Conservation (phyloP, 2,797 vertebrate species). For the Pygocentrus nattereri region DNA sequence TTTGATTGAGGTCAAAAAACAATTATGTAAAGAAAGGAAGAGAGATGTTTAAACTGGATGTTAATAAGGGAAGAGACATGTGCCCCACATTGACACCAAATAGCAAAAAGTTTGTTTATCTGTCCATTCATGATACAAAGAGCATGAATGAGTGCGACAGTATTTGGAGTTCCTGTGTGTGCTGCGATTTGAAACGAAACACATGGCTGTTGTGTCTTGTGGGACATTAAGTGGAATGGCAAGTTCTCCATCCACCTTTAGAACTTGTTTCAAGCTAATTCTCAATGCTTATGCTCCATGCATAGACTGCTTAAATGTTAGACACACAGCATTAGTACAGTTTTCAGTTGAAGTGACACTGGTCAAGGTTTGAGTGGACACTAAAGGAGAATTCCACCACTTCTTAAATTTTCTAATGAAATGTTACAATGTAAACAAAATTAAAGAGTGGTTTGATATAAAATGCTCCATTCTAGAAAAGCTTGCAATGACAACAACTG, state of each 20-base stretch:
- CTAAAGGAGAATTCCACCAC: no score
- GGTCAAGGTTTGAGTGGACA: no score
- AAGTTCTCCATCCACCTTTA: not conserved
- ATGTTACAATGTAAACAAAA: no score
- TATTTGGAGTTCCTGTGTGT: not conserved
- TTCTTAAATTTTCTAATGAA: no score
- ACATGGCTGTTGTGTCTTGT: not conserved
- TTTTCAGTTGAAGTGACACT: no score
- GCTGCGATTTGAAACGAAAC: not conserved
- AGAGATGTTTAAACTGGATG: slow-evolving; percentile 1
- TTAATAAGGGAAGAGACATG: slow-evolving; percentile 14
- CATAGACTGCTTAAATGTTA: not conserved
- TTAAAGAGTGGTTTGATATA: no score
- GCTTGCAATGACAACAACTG: no score
- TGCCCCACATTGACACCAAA: not conserved
- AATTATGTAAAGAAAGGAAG: slow-evolving; percentile 4
- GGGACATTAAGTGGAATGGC: not conserved
- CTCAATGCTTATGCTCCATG: not conserved
- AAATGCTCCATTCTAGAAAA: no score
- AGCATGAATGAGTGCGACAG: not conserved
- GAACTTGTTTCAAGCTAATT: not conserved
- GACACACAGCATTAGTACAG: not conserved
- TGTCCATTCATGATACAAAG: not conserved
- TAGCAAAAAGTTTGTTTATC: slow-evolving; percentile 1
- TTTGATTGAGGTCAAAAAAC: slow-evolving; percentile 42